Evolutionary conservation across 2,113 vertebrate genomes (phyloP), one percentile per base, ranked within the genome.

Genomic region (Atrichornis clamosus): DNA sequence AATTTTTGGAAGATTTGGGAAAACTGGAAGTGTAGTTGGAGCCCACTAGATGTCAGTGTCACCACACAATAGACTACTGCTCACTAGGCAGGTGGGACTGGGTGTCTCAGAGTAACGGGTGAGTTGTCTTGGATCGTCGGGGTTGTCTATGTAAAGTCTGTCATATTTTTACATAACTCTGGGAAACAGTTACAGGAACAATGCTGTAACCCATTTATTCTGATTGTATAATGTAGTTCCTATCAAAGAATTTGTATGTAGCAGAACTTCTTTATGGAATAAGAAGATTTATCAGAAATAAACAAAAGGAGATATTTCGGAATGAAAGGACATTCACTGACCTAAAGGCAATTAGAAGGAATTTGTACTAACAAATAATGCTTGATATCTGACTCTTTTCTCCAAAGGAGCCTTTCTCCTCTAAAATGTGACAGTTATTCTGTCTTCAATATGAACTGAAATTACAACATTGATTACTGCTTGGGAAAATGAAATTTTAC

Each of bases 21-120:
- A 73, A 88, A n/a, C 14, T 65, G 58, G 20, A 59, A 46, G 19
- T 49, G n/a, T 32, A 65, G 15, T 24, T 78, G 27, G 6, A 82
- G 64, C 53, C 93, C 97, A 87, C 89, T 84, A 97, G 97, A 75
- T 95, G 97, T 95, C 97, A 97, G 90, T 67, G 75, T n/a, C 15
- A 10, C 55, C 47, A 41, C 53, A 35, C 59, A 11, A 17, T 9
- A 37, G 11, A 10, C 5, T 67, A 0, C 27, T 58, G 15, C 56
- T 75, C 1, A 0, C 26, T 37, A 3, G 15, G 37, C 27, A 7
- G 49, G 24, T 32, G 11, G 44, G 56, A 7, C 14, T 50, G 39
- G 2, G 3, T 35, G 30, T 39, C 39, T 35, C 28, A 11, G 37
- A 33, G 32, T 21, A 42, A 32, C 0, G 3, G 11, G 9, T 32